A percentile compares a stretch with the other conserved stretches of the same genome.
phyloP scores from a whole-genome alignment of 2,113 vertebrate species.

The Thamnaconus septentrionalis region DNA sequence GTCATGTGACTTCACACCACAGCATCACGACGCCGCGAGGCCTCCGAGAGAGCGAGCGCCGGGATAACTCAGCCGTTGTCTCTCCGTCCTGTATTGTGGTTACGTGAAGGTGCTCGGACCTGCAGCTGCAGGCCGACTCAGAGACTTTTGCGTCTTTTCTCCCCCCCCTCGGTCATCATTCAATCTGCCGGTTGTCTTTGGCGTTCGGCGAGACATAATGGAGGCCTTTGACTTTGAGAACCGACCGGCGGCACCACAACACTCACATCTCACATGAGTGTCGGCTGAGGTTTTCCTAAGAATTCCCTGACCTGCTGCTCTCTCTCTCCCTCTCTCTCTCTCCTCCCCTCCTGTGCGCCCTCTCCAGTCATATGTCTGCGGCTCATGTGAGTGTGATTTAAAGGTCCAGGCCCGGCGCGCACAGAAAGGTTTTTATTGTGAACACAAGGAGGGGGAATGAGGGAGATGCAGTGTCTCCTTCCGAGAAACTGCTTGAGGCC shows the following conservation, averaged over 20 bases:
- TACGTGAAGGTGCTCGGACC: no score
- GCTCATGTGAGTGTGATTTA: conserved; percentile 90
- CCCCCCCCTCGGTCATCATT: no score
- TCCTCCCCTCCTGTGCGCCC: conserved; percentile 38
- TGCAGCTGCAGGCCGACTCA: no score
- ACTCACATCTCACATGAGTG: conserved; percentile 61
- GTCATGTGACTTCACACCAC: no score
- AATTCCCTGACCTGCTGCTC: conserved; percentile 58
- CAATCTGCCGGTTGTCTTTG: no score
- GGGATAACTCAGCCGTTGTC: no score
- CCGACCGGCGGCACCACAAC: conserved; percentile 41
- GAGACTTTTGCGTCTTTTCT: no score
- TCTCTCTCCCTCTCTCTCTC: background rate
- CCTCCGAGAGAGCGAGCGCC: no score
- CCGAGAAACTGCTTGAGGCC: no score
- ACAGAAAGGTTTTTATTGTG: conserved; percentile 60
- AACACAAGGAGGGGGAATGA: background rate
- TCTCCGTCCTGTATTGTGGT: no score
- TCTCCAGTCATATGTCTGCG: conserved; percentile 79
- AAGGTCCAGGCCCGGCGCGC: conserved; percentile 49
- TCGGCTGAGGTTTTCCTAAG: conserved; percentile 59
- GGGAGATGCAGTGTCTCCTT: conserved; percentile 11
- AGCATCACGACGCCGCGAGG: no score
- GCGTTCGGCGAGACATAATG: conserved; percentile 13
- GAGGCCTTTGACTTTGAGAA: conserved; percentile 24